phyloP scores from a whole-genome alignment of 2,797 vertebrate species.

The Labeo calbasu region DNA sequence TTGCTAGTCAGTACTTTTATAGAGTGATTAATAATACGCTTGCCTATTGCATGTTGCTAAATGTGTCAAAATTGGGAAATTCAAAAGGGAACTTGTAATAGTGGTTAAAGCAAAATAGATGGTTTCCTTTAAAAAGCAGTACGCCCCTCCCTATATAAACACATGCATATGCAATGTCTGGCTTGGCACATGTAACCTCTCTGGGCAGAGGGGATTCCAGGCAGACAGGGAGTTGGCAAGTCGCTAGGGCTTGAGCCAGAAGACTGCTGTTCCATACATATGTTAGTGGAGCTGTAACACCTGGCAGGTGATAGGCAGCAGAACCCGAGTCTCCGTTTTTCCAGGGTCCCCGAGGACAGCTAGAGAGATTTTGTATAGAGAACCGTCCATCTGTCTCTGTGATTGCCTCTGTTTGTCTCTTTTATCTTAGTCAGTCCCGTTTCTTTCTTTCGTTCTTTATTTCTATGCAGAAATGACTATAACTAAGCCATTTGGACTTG shows the following conservation, averaged over 20 bases:
- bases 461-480: background rate
- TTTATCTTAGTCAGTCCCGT: background rate
- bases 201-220: slow-evolving; percentile 41
- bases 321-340: slow-evolving; percentile 19
- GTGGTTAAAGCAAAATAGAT: background rate
- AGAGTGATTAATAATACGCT: background rate
- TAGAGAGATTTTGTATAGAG: slow-evolving; percentile 27
- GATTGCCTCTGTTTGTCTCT: slow-evolving; percentile 21
- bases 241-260: slow-evolving; percentile 31
- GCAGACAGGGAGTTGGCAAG: slow-evolving; percentile 49
- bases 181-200: slow-evolving; percentile 38
- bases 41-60: background rate
- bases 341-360: slow-evolving; percentile 20
- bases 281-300: slow-evolving; percentile 53
- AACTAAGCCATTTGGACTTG: background rate
- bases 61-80: background rate
- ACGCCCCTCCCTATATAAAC: background rate
- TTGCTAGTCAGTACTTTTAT: background rate
- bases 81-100: background rate
- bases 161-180: slow-evolving; percentile 24
- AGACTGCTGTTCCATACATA: slow-evolving; percentile 53
- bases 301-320: slow-evolving; percentile 50
- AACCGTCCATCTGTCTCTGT: slow-evolving; percentile 31
- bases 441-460: background rate
- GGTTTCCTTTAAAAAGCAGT: slow-evolving; percentile 5